Evolutionary conservation across 2,888 invertebrate species (phyloP).

Genomic region (Heliconius hortense): DNA sequence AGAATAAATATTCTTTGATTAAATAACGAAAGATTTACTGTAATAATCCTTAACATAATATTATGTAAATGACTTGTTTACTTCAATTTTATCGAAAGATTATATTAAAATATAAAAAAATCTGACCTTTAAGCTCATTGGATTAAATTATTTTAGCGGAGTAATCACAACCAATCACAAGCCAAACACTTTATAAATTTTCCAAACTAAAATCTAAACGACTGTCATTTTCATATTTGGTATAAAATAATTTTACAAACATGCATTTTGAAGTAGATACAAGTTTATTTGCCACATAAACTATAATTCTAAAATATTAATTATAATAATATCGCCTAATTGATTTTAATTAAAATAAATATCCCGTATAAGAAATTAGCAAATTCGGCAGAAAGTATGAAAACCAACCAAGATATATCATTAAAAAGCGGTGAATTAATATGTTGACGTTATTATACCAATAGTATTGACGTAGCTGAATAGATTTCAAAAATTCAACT

Average conservation of each 20-base stretch:
- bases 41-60: conserved; percentile 38
- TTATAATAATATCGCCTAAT: background rate
- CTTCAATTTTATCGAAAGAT: conserved; percentile 15
- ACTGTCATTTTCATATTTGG: background rate
- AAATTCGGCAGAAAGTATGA: background rate
- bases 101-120: background rate
- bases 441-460: background rate
- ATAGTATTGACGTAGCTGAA: conserved; percentile 1
- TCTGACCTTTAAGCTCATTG: background rate
- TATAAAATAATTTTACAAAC: background rate
- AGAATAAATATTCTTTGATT: background rate
- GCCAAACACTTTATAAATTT: background rate
- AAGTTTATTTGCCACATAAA: background rate
- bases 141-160: background rate
- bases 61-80: conserved; percentile 38
- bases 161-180: background rate
- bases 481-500: conserved; percentile 26
- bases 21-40: background rate
- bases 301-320: background rate
- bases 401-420: background rate
- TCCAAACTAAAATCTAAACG: background rate
- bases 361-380: background rate
- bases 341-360: background rate
- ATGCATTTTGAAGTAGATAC: background rate
- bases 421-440: background rate